These are phyloP conservation scores for Synanceia verrucosa DNA, from an alignment of 2,797 vertebrate genomes.

Conservation along the genomic window DNA sequence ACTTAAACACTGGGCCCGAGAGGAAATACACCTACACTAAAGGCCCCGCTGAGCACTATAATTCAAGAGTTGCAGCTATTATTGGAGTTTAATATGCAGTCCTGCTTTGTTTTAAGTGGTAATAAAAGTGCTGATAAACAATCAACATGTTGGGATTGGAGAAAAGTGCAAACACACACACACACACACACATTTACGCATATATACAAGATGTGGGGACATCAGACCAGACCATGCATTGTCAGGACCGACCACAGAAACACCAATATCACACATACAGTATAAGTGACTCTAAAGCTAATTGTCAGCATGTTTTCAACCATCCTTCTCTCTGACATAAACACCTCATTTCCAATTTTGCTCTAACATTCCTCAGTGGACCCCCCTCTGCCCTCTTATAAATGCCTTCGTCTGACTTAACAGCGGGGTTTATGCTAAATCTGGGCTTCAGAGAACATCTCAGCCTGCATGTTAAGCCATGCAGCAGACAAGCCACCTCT, in stretches of 20 bases:
- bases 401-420: constrained; percentile 50
- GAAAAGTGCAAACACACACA: background rate
- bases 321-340: constrained; percentile 38
- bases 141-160: constrained; percentile 10
- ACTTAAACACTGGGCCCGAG: constrained; percentile 20
- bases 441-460: constrained; percentile 37
- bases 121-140: constrained; percentile 32
- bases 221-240: background rate
- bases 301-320: constrained; percentile 44
- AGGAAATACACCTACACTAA: constrained; percentile 9
- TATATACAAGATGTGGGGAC: background rate
- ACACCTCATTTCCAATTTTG: constrained; percentile 32
- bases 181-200: background rate
- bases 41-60: background rate
- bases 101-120: constrained; percentile 5
- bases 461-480: constrained; percentile 49
- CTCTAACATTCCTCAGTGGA: constrained; percentile 32
- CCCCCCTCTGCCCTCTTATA: constrained; percentile 9
- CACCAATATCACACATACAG: background rate
- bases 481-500: constrained; percentile 46
- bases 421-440: constrained; percentile 67
- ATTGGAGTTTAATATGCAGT: constrained; percentile 4
- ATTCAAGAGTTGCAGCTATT: constrained; percentile 25
- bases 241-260: background rate
- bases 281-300: constrained; percentile 9